phyloP scores from a whole-genome alignment of 2,797 vertebrate species.

The Buphagus erythrorhynchus region DNA sequence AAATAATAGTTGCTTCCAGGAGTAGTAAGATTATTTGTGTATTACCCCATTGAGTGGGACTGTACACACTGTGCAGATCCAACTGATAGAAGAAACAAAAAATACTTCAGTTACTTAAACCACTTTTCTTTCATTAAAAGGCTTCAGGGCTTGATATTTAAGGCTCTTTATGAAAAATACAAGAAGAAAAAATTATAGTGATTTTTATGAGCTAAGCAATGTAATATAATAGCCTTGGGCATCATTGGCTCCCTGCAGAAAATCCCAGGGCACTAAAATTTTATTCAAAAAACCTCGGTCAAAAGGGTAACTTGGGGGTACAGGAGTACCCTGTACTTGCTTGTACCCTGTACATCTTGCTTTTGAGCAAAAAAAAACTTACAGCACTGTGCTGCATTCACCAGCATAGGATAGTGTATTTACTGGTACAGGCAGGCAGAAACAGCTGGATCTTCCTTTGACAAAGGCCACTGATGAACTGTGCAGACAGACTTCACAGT shows the following conservation, averaged over 20 bases:
- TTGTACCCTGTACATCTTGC: neutral
- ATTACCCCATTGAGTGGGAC: neutral
- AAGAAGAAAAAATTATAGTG: neutral
- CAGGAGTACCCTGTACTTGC: neutral
- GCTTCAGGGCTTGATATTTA: neutral
- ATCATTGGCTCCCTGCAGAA: neutral
- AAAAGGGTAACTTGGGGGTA: neutral
- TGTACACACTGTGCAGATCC: neutral
- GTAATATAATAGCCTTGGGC: neutral
- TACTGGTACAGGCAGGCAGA: neutral
- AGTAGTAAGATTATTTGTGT: neutral
- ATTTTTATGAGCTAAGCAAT: neutral
- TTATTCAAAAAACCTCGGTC: neutral
- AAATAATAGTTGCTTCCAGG: neutral
- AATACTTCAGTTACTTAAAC: neutral
- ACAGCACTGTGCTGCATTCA: neutral
- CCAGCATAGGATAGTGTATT: fast-evolving
- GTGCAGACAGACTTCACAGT: neutral
- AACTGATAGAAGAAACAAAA: neutral
- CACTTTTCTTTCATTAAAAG: neutral
- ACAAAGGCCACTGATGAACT: neutral
- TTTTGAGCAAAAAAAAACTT: neutral
- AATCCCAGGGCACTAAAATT: neutral
- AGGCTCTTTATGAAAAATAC: neutral
- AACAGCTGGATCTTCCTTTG: neutral